Evolutionary conservation across 2,888 invertebrate genomes (phyloP).

Genomic region (Spisula solida): DNA sequence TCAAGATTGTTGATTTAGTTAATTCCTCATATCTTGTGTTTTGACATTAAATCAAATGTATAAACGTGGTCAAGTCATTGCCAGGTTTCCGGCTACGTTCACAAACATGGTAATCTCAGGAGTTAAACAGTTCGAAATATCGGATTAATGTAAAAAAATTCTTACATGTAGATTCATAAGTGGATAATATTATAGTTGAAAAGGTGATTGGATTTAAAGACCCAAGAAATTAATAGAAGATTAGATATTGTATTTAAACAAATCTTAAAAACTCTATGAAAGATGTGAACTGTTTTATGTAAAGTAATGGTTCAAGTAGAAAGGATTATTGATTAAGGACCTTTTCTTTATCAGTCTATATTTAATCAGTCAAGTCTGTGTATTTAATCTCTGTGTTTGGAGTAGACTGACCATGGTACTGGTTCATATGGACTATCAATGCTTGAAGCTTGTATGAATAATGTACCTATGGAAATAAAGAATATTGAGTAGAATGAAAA

Average conservation of each 20-base stretch:
- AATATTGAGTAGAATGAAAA: neutral
- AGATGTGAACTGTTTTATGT: conserved; percentile 27
- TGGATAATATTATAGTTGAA: neutral
- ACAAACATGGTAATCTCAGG: neutral
- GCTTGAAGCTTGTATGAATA: neutral
- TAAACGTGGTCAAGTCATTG: conserved; percentile 7
- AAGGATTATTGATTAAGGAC: conserved; percentile 16
- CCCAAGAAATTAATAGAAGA: neutral
- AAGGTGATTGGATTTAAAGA: neutral
- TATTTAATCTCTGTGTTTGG: neutral
- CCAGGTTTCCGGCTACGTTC: neutral
- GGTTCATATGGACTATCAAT: neutral
- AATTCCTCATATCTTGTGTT: conserved; percentile 13
- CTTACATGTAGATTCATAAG: conserved; percentile 32
- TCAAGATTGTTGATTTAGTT: conserved; percentile 38
- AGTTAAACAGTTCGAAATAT: conserved; percentile 8
- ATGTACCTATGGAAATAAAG: neutral
- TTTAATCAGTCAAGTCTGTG: conserved; percentile 4
- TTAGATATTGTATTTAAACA: conserved; percentile 10
- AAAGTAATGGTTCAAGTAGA: conserved; percentile 19
- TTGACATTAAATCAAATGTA: conserved; percentile 30
- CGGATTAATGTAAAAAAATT: conserved; percentile 16
- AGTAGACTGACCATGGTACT: neutral
- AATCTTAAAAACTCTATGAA: neutral
- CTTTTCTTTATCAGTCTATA: neutral